These are phyloP conservation scores for Pristionchus fissidentatus DNA, from an alignment of 2,888 invertebrate genomes.

Conservation along the genomic window DNA sequence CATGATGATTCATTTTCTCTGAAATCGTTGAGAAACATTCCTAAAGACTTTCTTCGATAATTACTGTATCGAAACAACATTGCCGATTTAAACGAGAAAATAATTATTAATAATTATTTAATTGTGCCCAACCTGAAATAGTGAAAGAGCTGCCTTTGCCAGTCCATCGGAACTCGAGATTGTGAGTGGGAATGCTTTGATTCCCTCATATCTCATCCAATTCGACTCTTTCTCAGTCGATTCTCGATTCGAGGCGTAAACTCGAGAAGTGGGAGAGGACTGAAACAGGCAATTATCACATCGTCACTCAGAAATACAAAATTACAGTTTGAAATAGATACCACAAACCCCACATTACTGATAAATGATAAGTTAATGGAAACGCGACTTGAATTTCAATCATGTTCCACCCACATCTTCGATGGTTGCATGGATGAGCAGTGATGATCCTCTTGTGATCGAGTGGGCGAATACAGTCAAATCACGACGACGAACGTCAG, in stretches of 20 bases:
- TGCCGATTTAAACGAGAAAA: not conserved
- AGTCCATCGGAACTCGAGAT: constrained; percentile 21
- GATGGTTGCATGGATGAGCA: constrained; percentile 18
- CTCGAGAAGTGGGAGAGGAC: not conserved
- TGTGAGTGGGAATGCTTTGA: constrained; percentile 23
- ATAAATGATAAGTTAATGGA: not conserved
- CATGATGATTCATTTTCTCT: too few relatives aligned
- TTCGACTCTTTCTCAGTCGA: not conserved
- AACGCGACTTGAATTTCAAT: not conserved
- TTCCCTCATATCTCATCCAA: constrained; percentile 34
- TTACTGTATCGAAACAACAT: too few relatives aligned
- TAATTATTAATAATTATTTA: not conserved
- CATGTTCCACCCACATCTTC: not conserved
- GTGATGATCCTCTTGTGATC: constrained; percentile 31
- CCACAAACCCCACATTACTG: not conserved
- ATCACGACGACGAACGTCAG: constrained; percentile 17
- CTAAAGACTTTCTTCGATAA: too few relatives aligned
- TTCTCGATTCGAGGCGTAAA: not conserved
- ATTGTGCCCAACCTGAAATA: constrained; percentile 59
- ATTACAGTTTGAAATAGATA: too few relatives aligned
- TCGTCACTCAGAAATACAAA: too few relatives aligned
- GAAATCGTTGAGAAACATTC: not conserved
- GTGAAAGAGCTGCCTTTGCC: constrained; percentile 60
- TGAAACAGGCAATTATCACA: not conserved
- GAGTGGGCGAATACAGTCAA: constrained; percentile 41